A percentile compares a stretch with the other conserved stretches of the same genome.
These are phyloP conservation scores for Nasonia longicornis DNA, from an alignment of 1,140 invertebrate genomes.

Conservation along the genomic window DNA sequence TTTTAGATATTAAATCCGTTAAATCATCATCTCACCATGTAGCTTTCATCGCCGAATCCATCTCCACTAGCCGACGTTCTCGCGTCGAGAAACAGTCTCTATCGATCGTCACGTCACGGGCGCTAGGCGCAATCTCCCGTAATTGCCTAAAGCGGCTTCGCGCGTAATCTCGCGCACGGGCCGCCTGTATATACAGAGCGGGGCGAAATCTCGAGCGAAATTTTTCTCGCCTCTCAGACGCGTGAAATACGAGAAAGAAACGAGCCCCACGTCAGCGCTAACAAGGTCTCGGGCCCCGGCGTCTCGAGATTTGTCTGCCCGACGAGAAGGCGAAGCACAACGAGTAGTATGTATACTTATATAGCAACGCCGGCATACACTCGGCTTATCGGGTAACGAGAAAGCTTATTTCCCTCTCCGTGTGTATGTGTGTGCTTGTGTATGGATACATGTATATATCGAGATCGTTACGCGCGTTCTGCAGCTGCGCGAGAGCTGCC, in stretches of 20 bases:
- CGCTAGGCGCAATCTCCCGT: not conserved
- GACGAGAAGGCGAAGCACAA: not conserved
- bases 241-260: conserved; percentile 3
- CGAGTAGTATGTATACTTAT: not conserved
- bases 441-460: not conserved
- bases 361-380: not conserved
- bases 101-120: not conserved
- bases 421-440: not conserved
- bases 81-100: no score
- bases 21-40: no score
- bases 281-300: not conserved
- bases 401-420: conserved; percentile 19
- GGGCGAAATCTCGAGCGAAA: not conserved
- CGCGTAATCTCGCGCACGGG: not conserved
- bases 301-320: not conserved
- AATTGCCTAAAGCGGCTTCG: conserved; percentile 2
- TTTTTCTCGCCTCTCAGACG: not conserved
- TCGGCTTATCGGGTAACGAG: conserved; percentile 23
- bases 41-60: no score
- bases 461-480: conserved; percentile 1
- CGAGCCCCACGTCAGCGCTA: not conserved
- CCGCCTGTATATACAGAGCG: not conserved
- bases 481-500: not conserved
- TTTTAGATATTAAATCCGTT: no score
- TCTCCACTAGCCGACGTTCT: no score